Base-by-base conservation (phyloP, 2,113 vertebrate species). In the Pterocles burchelli region DNA sequence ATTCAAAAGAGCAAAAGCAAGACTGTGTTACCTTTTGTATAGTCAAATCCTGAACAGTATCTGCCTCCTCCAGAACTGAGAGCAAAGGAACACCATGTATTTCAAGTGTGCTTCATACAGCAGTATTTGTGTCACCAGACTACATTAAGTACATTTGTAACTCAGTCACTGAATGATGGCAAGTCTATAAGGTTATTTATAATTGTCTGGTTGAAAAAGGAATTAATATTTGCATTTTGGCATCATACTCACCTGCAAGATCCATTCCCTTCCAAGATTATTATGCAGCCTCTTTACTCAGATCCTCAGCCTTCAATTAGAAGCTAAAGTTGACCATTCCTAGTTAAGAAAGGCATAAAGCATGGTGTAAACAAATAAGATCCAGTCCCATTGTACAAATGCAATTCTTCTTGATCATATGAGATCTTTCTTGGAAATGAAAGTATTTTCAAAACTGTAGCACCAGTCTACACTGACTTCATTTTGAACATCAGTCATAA, bases 11-110 rank as follows among this genome's bases (percentile, higher is more conserved):
- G 33, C 55, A 89, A 54, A 88, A 87, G 10, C 12, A 31, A 68
- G 71, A 63, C 7, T 29, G 12, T 63, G 34, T 68, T 83, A 33
- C 51, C 20, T 73, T 94, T 93, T 66, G 20, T 77, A 54, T 2
- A 41, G 49, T 29, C 36, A 62, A 85, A 43, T 6, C 13, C 28
- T 0, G 0, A 68, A 52, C 15, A 36, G 13, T 38, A 31, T 70
- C 54, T 83, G 17, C 25, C 17, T 83, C 22, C 22, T 76, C 41
- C 57, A 63, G 28, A 80, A 34, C 49, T n/a, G 58, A 62, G 8
- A 76, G 46, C 36, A 83, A 70, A 92, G 15, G n/a, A 88, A 11
- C 9, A 58, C 17, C 43, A 31, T 0, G 0, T 46, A 34, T 82
- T 88, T 72, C 52, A 76, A 48, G 45, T 8, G 16, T 61, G 31